Conservation (phyloP, 2,797 vertebrate species). For the Diceros bicornis region DNA sequence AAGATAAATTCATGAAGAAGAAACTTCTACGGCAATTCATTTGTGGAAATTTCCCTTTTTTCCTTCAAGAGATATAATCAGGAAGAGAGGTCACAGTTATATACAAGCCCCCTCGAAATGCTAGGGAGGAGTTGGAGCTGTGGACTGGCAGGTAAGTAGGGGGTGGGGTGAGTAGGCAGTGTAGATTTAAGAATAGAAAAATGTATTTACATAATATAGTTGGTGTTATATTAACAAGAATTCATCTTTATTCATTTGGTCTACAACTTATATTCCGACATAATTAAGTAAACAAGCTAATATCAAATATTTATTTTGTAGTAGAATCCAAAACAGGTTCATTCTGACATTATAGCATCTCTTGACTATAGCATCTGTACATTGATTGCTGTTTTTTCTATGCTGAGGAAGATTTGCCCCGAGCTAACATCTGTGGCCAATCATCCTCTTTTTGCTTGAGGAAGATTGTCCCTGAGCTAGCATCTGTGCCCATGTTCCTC, state of each 20-base stretch:
- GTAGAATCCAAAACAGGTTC: neutral
- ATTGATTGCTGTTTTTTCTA: neutral
- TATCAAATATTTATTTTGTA: neutral
- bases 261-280: neutral
- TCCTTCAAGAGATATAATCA: neutral
- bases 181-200: neutral
- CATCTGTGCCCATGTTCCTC: too few relatives aligned
- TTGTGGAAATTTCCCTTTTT: too few relatives aligned
- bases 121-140: accelerated
- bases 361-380: accelerated
- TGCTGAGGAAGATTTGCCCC: too few relatives aligned
- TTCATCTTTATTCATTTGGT: neutral
- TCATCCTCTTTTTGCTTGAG: too few relatives aligned
- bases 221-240: neutral
- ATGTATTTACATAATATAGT: too few relatives aligned
- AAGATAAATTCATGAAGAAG: neutral
- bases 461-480: too few relatives aligned
- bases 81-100: neutral
- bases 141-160: too few relatives aligned
- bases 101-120: accelerated
- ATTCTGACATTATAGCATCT: too few relatives aligned
- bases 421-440: too few relatives aligned
- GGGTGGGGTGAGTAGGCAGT: too few relatives aligned
- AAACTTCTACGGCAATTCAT: neutral
- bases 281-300: neutral